These are phyloP conservation scores for Margarornis squamiger DNA, from an alignment of 2,797 vertebrate genomes.

Conservation along the genomic window DNA sequence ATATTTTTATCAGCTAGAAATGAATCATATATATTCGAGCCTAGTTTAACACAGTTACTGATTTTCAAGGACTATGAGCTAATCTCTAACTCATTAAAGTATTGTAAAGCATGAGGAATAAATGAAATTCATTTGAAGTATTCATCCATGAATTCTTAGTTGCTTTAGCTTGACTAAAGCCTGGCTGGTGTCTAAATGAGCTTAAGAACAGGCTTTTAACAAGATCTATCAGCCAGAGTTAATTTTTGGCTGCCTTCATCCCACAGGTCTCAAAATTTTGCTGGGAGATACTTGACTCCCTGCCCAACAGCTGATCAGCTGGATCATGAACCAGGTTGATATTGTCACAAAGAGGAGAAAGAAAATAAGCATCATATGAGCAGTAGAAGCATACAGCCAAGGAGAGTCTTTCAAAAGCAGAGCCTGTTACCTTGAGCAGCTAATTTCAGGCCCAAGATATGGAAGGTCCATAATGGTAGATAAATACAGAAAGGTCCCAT, in stretches of 20 bases:
- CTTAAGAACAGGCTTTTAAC: slow-evolving; percentile 29
- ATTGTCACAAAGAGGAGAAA: not conserved
- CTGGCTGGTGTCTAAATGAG: slow-evolving; percentile 25
- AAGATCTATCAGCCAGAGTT: not conserved
- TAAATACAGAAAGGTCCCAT: not conserved
- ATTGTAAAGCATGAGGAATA: slow-evolving; percentile 31
- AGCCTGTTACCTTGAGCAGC: not conserved
- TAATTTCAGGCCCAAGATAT: not conserved
- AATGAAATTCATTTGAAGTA: slow-evolving; percentile 32
- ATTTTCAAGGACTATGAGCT: slow-evolving; percentile 38
- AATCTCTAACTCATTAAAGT: slow-evolving; percentile 47
- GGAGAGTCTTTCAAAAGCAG: not conserved
- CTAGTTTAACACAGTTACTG: not conserved
- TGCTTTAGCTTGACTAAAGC: slow-evolving; percentile 1
- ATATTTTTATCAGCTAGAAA: not conserved
- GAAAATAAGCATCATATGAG: not conserved
- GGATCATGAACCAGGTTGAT: not conserved
- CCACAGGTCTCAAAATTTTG: not conserved
- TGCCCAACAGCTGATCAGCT: not conserved
- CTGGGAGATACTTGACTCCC: not conserved
- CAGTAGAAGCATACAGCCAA: not conserved
- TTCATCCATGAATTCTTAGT: slow-evolving; percentile 50
- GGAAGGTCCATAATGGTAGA: not conserved
- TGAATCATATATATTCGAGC: not conserved
- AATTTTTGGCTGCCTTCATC: not conserved